A percentile compares a stretch with the other conserved stretches of the same genome.
phyloP scores from a whole-genome alignment of 2,113 vertebrate genomes.

The Chaetorhynchus papuensis region DNA sequence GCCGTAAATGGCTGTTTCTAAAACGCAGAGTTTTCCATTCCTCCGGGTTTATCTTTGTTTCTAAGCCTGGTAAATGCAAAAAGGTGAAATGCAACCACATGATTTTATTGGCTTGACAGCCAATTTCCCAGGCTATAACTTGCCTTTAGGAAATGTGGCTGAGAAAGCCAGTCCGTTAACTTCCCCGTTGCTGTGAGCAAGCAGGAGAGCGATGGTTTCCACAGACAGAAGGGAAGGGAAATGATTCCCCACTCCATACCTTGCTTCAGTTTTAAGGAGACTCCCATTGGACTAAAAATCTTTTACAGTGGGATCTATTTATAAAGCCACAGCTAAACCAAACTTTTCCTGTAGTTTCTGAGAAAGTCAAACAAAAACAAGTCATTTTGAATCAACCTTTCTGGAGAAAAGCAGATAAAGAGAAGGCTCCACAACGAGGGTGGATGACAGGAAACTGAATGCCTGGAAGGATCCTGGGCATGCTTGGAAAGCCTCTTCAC shows the following conservation, averaged over 20 bases:
- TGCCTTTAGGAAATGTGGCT: constrained; percentile 19
- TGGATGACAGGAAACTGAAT: neutral
- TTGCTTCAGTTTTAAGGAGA: neutral
- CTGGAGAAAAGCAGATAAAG: neutral
- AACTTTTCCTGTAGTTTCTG: neutral
- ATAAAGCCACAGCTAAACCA: neutral
- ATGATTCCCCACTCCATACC: neutral
- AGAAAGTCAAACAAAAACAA: neutral
- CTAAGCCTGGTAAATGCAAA: neutral
- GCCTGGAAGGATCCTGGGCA: neutral
- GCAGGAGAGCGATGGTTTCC: neutral
- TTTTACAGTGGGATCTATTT: neutral
- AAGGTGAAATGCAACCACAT: neutral
- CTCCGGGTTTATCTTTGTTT: neutral
- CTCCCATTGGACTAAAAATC: neutral
- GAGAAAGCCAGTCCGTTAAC: constrained; percentile 7
- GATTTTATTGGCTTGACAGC: constrained; percentile 23
- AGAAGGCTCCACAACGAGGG: neutral
- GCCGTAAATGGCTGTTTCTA: neutral
- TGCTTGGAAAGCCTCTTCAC: neutral
- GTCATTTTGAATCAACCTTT: neutral
- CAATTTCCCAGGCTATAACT: constrained; percentile 35
- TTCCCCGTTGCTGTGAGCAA: neutral
- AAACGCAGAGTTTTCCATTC: neutral
- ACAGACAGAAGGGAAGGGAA: neutral